Evolutionary conservation across 2,888 invertebrate species (phyloP).

Genomic region (Beris morrisii): DNA sequence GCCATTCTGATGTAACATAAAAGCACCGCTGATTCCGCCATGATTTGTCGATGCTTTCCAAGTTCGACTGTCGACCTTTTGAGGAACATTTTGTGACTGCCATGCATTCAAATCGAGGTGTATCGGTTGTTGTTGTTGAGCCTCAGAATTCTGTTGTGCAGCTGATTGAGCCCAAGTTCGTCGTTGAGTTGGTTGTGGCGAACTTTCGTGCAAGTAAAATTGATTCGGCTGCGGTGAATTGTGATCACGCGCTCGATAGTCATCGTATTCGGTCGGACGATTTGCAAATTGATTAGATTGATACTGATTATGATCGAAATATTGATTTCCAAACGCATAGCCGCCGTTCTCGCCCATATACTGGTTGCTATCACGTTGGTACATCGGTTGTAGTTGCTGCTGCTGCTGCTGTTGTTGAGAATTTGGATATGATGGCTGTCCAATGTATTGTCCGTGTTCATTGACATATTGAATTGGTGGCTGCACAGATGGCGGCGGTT

Average conservation of each 20-base stretch:
- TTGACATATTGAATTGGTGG: constrained; percentile 57
- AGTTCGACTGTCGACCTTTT: constrained; percentile 53
- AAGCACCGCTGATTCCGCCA: constrained; percentile 49
- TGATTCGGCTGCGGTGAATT: constrained; percentile 60
- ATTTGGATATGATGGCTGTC: constrained; percentile 52
- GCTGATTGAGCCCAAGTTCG: constrained; percentile 70
- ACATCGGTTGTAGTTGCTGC: constrained; percentile 55
- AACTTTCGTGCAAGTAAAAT: constrained; percentile 75
- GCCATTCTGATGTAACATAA: constrained; percentile 72
- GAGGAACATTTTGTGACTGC: constrained; percentile 49
- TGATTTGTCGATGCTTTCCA: constrained; percentile 51
- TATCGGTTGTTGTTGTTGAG: constrained; percentile 46
- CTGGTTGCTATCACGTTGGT: constrained; percentile 59
- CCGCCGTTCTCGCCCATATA: constrained; percentile 58
- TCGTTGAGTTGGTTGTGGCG: constrained; percentile 60
- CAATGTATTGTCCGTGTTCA: constrained; percentile 54
- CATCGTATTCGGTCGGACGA: constrained; percentile 59
- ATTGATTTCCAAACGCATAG: constrained; percentile 37
- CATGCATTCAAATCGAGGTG: constrained; percentile 52
- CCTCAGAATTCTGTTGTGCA: constrained; percentile 41
- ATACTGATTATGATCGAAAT: constrained; percentile 40
- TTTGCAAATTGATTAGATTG: constrained; percentile 45
- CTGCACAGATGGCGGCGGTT: constrained; percentile 45
- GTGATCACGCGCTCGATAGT: constrained; percentile 51
- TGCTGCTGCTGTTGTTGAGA: constrained; percentile 60